Conservation (phyloP, 1,140 invertebrate genomes). For the Stegodyphus mimosarum region DNA sequence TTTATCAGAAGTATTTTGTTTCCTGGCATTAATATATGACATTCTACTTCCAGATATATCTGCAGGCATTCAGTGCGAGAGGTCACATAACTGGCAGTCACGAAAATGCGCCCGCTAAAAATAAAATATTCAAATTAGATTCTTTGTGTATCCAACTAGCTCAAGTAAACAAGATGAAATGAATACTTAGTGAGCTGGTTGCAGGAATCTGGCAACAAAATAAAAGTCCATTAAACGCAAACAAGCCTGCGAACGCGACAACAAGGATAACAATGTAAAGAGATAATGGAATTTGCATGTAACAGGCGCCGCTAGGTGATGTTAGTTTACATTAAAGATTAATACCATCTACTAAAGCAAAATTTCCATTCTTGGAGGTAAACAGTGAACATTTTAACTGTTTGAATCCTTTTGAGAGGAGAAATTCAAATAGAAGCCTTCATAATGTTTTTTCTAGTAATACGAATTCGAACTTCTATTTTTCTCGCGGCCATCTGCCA, state of each 20-base stretch:
- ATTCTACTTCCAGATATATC: too few relatives aligned
- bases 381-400: too few relatives aligned
- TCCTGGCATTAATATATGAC: too few relatives aligned
- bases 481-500: too few relatives aligned
- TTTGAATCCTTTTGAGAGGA: too few relatives aligned
- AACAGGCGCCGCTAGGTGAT: background rate
- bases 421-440: too few relatives aligned
- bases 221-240: slow-evolving; percentile 2
- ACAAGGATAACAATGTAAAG: background rate
- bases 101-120: background rate
- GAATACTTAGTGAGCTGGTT: background rate
- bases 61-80: too few relatives aligned
- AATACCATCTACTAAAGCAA: background rate
- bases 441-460: too few relatives aligned
- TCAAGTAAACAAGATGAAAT: background rate
- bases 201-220: background rate
- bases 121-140: slow-evolving; percentile 36
- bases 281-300: slow-evolving; percentile 1
- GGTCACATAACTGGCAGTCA: too few relatives aligned
- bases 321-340: background rate
- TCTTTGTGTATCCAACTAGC: background rate
- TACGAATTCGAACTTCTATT: too few relatives aligned
- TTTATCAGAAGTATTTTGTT: too few relatives aligned
- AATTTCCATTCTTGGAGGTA: too few relatives aligned
- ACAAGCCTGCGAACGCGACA: background rate